Evolutionary conservation across 2,888 invertebrate species (phyloP), one percentile per base, ranked within the genome.

Genomic region (Melanotus villosus): DNA sequence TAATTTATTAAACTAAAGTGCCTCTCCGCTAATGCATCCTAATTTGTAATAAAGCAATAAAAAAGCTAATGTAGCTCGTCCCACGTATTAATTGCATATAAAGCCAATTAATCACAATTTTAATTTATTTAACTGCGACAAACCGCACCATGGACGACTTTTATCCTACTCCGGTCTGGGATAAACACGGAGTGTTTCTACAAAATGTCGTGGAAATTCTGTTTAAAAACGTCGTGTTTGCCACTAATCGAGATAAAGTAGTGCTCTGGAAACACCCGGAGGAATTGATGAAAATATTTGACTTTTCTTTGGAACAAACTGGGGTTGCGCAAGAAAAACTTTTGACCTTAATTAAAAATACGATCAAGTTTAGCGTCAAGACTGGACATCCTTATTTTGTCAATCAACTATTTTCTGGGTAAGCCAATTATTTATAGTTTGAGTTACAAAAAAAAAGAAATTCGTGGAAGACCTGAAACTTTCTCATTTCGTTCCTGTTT

Each of bases 401-500:
- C 71, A 88, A 89, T 79, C 89, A 89, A 75, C 82, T 89, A 10
- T 89, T 87, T 80, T 87, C 88, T n/a, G 87, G 87, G 84, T 86
- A 78, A 82, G 83, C 26, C 26, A 26, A 26, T 26, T 7, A 26
- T 7, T 26, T 5, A 26, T 26, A 26, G 26, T 26, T 3, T n/a
- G n/a, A n/a, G n/a, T n/a, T n/a, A n/a, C n/a, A n/a, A n/a, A n/a
- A n/a, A n/a, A n/a, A n/a, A n/a, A n/a, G n/a, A n/a, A n/a, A n/a
- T n/a, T n/a, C 7, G 26, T 26, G 26, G 26, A 26, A 26, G n/a
- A n/a, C n/a, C n/a, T n/a, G n/a, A n/a, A n/a, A n/a, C n/a, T n/a
- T n/a, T n/a, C n/a, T n/a, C n/a, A n/a, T n/a, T n/a, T n/a, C n/a
- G n/a, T n/a, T n/a, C n/a, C n/a, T n/a, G n/a, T n/a, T n/a, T n/a